phyloP scores from a whole-genome alignment of 1,140 invertebrate genomes.

The Heliconius hermathena region DNA sequence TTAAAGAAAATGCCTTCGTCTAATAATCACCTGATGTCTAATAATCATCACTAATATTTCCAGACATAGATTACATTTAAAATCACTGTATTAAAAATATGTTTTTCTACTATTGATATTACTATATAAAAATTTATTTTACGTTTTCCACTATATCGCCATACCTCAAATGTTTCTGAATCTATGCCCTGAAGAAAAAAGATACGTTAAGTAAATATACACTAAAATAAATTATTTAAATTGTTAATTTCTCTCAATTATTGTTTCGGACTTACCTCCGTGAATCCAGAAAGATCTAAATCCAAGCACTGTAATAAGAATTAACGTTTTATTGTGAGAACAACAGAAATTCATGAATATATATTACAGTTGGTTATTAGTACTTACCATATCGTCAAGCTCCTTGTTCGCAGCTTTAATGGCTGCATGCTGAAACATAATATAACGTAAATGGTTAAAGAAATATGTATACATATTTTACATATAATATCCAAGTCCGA shows the following conservation, averaged over 20 bases:
- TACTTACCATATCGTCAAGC: conserved; percentile 67
- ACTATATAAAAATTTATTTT: no score
- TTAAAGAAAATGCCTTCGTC: background rate
- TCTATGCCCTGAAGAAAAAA: conserved; percentile 63
- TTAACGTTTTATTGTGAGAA: background rate
- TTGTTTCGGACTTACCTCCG: conserved; percentile 56
- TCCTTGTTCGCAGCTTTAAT: conserved; percentile 73
- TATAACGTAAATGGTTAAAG: background rate
- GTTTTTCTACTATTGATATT: no score
- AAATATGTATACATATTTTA: background rate
- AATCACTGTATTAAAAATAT: background rate
- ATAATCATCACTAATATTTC: no score
- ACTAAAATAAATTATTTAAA: conserved; percentile 7
- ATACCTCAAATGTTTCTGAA: conserved; percentile 70
- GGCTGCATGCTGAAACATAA: conserved; percentile 63
- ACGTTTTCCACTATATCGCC: background rate
- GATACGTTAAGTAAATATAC: conserved; percentile 18
- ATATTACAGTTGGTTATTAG: background rate
- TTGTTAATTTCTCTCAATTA: conserved; percentile 8
- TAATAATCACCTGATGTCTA: no score
- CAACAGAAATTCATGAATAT: background rate
- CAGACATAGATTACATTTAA: no score
- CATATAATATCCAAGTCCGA: background rate
- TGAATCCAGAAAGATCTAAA: conserved; percentile 67
- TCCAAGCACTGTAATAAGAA: conserved; percentile 64